Evolutionary conservation across 2,113 vertebrate genomes (phyloP).

Genomic region (Zosterops japonicus): DNA sequence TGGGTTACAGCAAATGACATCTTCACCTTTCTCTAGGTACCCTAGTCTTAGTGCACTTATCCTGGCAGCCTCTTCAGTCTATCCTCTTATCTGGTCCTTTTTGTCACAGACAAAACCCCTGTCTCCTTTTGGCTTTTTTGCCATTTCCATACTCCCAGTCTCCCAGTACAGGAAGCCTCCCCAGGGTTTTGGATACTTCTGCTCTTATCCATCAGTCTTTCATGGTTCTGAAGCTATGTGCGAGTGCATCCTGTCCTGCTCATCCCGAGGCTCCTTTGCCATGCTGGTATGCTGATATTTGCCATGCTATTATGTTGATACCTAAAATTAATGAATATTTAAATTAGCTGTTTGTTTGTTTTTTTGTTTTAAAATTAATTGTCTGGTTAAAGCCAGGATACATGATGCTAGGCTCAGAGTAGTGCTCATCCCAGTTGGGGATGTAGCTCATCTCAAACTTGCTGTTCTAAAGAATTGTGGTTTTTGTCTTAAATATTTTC

Average conservation of each 20-base stretch:
- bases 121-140: not conserved
- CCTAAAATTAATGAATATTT: not conserved
- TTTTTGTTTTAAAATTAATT: not conserved
- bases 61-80: not conserved
- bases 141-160: not conserved
- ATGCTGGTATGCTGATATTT: too few relatives aligned
- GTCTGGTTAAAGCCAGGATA: not conserved
- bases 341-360: not conserved
- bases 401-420: not conserved
- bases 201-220: not conserved
- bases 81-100: not conserved
- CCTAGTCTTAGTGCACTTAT: not conserved
- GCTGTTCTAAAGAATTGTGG: not conserved
- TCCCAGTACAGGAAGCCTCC: not conserved
- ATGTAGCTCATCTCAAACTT: not conserved
- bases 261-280: not conserved
- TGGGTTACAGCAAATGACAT: not conserved
- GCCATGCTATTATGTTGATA: not conserved
- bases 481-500: not conserved
- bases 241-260: fast-evolving
- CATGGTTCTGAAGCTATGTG: not conserved
- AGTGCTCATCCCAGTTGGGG: not conserved
- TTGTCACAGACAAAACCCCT: not conserved
- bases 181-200: not conserved
- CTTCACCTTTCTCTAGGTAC: not conserved